Base-by-base conservation (phyloP, 2,888 invertebrate genomes). In the Morpho helenor region DNA sequence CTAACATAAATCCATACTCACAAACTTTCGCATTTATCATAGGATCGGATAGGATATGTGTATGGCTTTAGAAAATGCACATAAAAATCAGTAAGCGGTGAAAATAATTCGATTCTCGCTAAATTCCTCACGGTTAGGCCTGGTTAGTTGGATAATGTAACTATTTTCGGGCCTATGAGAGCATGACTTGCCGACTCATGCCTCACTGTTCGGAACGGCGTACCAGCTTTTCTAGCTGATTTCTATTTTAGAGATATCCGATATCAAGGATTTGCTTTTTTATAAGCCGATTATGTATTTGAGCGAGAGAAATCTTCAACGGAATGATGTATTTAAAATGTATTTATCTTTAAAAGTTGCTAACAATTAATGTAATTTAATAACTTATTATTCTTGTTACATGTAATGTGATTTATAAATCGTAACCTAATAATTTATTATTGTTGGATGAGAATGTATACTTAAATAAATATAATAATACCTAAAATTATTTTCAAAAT, bases 111-210 rank as follows among this genome's bases (percentile, higher is more conserved):
- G 57, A 52, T 45, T 44, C 55, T 52, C 44, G 46, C 55, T 46
- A 55, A 63, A 63, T 63, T 50, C 62, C 60, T 56, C 60, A 49
- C 56, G 58, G 60, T 60, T 48, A 60, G 51, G 46, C 57, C 48
- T 57, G 62, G 59, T 55, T 62, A 52, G 46, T 52, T 49, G 52
- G 55, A 57, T 57, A 58, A 55, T 56, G 49, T 50, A 22, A 41
- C 16, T 40, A 52, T 70, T 68, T 66, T 59, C 65, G 54, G 54
- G 61, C 59, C 67, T 67, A 72, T 64, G 69, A 71, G 69, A 70
- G 71, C 71, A 68, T 71, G 70, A 69, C 69, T 65, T 61, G 61
- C 48, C 56, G 60, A 63, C 60, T 61, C 62, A 65, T 61, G 60
- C 56, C 49, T 40, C 63, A 61, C 56, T 56, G 52, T 57, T 59